A percentile compares a stretch with the other conserved stretches of the same genome.
Evolutionary conservation across 2,888 invertebrate species (phyloP).

Genomic region (Epistrophe grossulariae): DNA sequence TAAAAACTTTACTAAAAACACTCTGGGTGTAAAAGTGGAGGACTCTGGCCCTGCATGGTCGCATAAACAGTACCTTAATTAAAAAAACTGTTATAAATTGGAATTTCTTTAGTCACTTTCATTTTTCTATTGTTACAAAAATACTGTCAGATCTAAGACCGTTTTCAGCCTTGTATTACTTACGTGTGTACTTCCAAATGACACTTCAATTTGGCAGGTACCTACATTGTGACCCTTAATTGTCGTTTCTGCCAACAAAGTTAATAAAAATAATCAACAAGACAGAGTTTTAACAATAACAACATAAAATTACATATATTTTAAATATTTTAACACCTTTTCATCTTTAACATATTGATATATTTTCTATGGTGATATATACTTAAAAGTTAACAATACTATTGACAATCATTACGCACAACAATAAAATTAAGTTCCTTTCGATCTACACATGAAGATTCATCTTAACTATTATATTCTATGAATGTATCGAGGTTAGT

Average conservation of each 20-base stretch:
- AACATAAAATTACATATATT: neutral
- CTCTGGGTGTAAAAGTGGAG: no score
- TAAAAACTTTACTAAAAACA: no score
- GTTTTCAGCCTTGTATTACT: no score
- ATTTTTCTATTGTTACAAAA: no score
- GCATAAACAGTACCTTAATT: no score
- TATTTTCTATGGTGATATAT: neutral
- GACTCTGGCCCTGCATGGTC: no score
- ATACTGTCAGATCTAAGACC: no score
- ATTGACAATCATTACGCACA: constrained; percentile 1
- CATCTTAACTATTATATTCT: neutral
- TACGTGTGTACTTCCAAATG: no score
- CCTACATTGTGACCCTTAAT: no score
- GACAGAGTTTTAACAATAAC: neutral
- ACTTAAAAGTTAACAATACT: constrained; percentile 30
- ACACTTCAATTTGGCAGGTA: no score
- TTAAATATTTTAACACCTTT: neutral
- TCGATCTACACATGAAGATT: neutral
- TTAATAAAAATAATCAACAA: neutral
- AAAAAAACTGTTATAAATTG: no score
- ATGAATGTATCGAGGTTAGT: neutral
- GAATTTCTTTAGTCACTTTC: no score
- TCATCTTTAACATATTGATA: neutral
- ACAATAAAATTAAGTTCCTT: constrained; percentile 6
- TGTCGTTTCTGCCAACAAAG: neutral